Conservation (phyloP, 2,797 vertebrate species). For the Pogonophryne albipinna region DNA sequence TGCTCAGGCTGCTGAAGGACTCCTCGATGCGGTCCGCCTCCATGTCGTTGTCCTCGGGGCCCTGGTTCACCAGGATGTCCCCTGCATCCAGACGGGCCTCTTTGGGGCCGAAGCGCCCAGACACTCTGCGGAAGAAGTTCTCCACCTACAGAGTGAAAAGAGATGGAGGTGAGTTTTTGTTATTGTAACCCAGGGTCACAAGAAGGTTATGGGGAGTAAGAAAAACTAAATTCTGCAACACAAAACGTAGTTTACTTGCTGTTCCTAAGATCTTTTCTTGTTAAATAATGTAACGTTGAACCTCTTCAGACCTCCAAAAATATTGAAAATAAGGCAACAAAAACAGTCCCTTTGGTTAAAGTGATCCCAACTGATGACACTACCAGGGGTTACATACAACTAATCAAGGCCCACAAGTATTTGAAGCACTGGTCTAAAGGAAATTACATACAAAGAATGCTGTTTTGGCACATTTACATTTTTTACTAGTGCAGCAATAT, state of each 20-base stretch:
- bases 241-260: no score
- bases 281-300: not conserved
- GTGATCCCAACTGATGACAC: not conserved
- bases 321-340: not conserved
- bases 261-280: not conserved
- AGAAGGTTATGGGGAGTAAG: not conserved
- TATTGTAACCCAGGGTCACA: not conserved
- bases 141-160: slow-evolving; percentile 81
- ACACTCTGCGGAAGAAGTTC: slow-evolving; percentile 88
- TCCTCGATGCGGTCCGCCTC: slow-evolving; percentile 85
- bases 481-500: not conserved
- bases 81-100: slow-evolving; percentile 59
- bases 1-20: slow-evolving; percentile 84
- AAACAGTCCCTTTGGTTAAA: not conserved
- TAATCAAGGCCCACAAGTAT: not conserved
- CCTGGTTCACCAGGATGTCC: slow-evolving; percentile 77
- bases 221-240: not conserved
- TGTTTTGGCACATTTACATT: not conserved
- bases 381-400: not conserved
- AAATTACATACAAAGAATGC: not conserved
- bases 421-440: not conserved
- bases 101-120: slow-evolving; percentile 80
- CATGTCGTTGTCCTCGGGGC: slow-evolving; percentile 70
- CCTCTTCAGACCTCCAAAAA: not conserved
- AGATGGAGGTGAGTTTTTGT: not conserved